These are phyloP conservation scores for Myiozetetes cayanensis DNA, from an alignment of 2,113 vertebrate species.

Conservation along the genomic window DNA sequence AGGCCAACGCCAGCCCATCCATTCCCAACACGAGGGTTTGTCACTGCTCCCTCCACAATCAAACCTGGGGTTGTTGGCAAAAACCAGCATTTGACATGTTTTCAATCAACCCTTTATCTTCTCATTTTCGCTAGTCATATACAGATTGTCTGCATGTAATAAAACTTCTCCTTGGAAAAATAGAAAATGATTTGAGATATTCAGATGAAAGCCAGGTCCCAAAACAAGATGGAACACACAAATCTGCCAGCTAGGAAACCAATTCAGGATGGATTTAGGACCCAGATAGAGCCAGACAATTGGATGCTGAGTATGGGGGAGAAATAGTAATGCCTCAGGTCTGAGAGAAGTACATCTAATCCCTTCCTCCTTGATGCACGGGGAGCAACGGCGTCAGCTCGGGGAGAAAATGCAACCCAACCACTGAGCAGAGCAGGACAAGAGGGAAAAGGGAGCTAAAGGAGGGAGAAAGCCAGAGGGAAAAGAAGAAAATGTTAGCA, in stretches of 20 bases:
- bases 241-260: constrained; percentile 58
- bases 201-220: constrained; percentile 31
- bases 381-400: background rate
- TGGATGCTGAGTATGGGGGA: constrained; percentile 41
- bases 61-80: background rate
- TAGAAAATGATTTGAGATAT: constrained; percentile 26
- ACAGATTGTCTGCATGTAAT: constrained; percentile 30
- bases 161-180: constrained; percentile 53
- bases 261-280: constrained; percentile 57
- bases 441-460: background rate
- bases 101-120: constrained; percentile 46
- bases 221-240: constrained; percentile 45
- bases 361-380: background rate
- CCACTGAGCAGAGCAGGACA: background rate
- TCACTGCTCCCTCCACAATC: background rate
- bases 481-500: background rate
- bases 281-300: constrained; percentile 44
- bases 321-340: constrained; percentile 52
- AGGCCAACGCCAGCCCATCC: background rate
- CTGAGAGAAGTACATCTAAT: constrained; percentile 22
- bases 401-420: background rate
- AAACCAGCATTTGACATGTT: constrained; percentile 9
- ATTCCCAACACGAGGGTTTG: background rate
- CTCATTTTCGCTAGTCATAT: background rate
- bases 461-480: background rate